Percentiles rank a stretch among this genome's conserved stretches.
phyloP scores from a whole-genome alignment of 2,797 vertebrate genomes.

The Hoplostethus atlanticus region DNA sequence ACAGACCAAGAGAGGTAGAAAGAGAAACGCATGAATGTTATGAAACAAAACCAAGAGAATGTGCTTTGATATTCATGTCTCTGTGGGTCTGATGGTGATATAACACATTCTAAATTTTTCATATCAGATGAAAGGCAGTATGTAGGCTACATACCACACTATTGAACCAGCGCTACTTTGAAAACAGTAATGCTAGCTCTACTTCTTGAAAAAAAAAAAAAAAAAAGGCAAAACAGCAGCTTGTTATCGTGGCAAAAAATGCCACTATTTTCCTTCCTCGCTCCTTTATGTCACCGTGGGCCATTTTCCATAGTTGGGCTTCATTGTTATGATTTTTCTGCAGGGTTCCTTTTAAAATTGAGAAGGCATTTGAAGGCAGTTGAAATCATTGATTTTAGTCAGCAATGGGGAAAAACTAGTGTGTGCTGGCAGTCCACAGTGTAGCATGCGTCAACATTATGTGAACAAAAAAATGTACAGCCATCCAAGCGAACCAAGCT shows the following conservation, averaged over 20 bases:
- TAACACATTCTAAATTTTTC: conserved; percentile 77
- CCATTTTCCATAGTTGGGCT: conserved; percentile 29
- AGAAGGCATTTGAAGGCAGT: conserved; percentile 22
- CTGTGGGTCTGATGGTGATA: conserved; percentile 71
- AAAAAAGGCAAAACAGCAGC: conserved; percentile 29
- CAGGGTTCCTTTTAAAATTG: conserved; percentile 11
- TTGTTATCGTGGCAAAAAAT: conserved; percentile 56
- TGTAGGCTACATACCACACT: conserved; percentile 71
- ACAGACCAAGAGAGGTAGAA: conserved; percentile 40
- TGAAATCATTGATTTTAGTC: conserved; percentile 29
- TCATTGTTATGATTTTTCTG: conserved; percentile 22
- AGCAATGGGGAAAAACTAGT: conserved; percentile 5
- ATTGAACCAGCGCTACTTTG: conserved; percentile 55
- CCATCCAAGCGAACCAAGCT: neutral
- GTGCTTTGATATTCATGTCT: conserved; percentile 74
- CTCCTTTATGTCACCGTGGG: conserved; percentile 32
- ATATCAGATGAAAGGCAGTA: conserved; percentile 76
- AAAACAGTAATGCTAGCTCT: conserved; percentile 41
- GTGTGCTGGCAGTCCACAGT: neutral
- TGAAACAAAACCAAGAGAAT: conserved; percentile 68
- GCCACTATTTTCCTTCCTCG: conserved; percentile 28
- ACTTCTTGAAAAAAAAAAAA: neutral
- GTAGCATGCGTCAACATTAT: neutral
- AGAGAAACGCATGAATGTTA: conserved; percentile 61
- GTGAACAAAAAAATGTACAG: neutral